Evolutionary conservation across 1,140 invertebrate species (phyloP).

Genomic region (Drosophila saltans): DNA sequence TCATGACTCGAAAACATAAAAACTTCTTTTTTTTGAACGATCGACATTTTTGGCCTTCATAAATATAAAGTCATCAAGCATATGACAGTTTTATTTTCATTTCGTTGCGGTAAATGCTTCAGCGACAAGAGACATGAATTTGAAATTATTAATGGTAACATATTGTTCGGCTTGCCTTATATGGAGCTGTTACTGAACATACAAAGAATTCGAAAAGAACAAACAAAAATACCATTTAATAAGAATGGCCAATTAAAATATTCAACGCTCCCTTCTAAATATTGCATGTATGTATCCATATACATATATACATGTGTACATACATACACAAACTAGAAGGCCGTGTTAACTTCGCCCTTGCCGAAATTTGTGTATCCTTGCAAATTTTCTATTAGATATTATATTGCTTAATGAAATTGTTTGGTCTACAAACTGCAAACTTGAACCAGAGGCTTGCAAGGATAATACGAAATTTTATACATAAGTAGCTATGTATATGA

Average conservation of each 20-base stretch:
- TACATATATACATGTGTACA: no score
- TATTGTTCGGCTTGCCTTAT: conserved; percentile 36
- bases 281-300: no score
- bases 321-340: no score
- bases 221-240: conserved; percentile 13
- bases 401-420: no score
- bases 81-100: conserved; percentile 80
- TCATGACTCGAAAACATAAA: conserved; percentile 68
- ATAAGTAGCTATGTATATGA: no score
- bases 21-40: conserved; percentile 60
- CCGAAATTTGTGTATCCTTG: no score
- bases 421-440: no score
- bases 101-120: conserved; percentile 80
- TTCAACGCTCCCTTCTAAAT: background rate
- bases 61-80: conserved; percentile 83
- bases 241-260: conserved; percentile 7
- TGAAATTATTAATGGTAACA: conserved; percentile 76
- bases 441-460: no score
- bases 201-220: background rate
- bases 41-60: conserved; percentile 81
- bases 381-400: no score
- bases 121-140: conserved; percentile 78
- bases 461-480: no score
- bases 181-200: conserved; percentile 32
- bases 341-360: no score